A percentile compares a stretch with the other conserved stretches of the same genome.
These are phyloP conservation scores for Peromyscus leucopus DNA, from an alignment of 2,113 vertebrate genomes.

Conservation along the genomic window DNA sequence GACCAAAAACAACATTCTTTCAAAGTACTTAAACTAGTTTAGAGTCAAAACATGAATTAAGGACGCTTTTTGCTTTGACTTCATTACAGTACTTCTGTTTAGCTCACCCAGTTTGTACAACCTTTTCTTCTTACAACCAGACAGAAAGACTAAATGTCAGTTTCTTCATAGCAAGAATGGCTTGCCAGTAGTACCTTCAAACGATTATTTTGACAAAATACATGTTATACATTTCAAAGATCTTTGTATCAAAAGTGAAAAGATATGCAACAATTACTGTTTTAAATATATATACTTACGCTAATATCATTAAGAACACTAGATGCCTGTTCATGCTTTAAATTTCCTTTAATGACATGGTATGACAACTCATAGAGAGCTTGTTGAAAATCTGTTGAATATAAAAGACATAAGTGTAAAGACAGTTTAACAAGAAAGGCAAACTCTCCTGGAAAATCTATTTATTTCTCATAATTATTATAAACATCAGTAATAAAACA, in stretches of 20 bases:
- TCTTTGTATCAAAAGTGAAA: conserved; percentile 58
- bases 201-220: conserved; percentile 44
- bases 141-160: conserved; percentile 55
- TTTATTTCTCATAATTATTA: conserved; percentile 56
- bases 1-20: conserved; percentile 28
- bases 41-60: conserved; percentile 10
- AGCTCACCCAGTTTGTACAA: conserved; percentile 3
- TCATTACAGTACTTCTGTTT: background rate
- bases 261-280: conserved; percentile 55
- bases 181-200: conserved; percentile 57
- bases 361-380: conserved; percentile 96
- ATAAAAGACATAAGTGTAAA: conserved; percentile 69
- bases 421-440: conserved; percentile 61
- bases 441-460: background rate
- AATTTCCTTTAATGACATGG: conserved; percentile 95
- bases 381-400: conserved; percentile 93
- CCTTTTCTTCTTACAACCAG: conserved; percentile 58
- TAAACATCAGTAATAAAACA: conserved; percentile 67
- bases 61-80: background rate
- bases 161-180: conserved; percentile 16
- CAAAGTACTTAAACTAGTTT: conserved; percentile 44
- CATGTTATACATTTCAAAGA: conserved; percentile 30
- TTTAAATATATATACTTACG: conserved; percentile 87
- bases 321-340: conserved; percentile 96
- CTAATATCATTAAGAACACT: conserved; percentile 94